These are phyloP conservation scores for Cuniculus paca DNA, from an alignment of 2,797 vertebrate genomes.

Conservation along the genomic window DNA sequence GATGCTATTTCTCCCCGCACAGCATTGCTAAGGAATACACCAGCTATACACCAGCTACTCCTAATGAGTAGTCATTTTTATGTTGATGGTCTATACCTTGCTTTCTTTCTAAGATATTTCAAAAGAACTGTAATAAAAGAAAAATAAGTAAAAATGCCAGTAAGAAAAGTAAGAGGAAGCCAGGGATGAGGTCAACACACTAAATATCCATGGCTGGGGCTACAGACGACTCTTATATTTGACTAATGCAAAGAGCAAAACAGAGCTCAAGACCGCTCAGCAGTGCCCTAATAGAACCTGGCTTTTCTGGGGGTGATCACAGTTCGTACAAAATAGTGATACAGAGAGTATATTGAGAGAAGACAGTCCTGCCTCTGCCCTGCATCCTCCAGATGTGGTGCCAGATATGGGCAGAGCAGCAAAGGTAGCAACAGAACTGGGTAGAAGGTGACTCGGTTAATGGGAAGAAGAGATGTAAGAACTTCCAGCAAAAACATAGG, in stretches of 20 bases:
- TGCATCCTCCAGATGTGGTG: fast-evolving
- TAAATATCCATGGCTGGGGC: neutral
- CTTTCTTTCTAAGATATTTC: conserved; percentile 57
- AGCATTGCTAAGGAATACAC: neutral
- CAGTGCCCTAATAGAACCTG: neutral
- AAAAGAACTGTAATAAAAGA: conserved; percentile 12
- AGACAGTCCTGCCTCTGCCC: neutral
- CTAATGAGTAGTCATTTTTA: neutral
- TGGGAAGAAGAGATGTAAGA: neutral
- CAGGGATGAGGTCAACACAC: neutral
- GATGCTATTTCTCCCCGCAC: neutral
- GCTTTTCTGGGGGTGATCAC: neutral
- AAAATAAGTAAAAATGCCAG: neutral
- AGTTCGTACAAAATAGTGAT: neutral
- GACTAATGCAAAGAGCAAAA: neutral
- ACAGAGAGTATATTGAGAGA: neutral
- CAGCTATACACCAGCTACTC: neutral
- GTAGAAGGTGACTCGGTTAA: neutral
- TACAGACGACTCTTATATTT: too few species aligned
- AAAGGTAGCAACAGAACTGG: neutral
- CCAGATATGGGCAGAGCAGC: neutral
- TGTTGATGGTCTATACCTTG: neutral
- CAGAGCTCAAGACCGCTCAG: neutral
- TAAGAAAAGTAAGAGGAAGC: conserved; percentile 8
- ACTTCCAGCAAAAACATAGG: neutral